Base-by-base conservation (phyloP, 2,113 vertebrate species). In the Sula dactylatra region DNA sequence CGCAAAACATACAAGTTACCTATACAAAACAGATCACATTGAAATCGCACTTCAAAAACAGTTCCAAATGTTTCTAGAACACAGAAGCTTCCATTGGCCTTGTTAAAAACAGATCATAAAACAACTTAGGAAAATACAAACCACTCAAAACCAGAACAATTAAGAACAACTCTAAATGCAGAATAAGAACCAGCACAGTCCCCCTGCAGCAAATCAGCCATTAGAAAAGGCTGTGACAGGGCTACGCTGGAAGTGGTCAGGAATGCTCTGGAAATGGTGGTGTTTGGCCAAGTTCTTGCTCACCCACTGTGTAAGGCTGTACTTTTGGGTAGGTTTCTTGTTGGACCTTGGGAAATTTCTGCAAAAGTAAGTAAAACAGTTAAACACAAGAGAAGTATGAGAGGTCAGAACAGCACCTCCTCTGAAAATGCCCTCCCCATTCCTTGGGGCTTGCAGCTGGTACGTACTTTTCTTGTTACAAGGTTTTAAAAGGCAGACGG, bases 321-420 rank as follows among this genome's bases (percentile, higher is more conserved):
- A 96, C 54, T 87, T 93, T 64, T 93, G 87, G 42, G 82, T 32
- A 64, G 93, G 58, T 71, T 95, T 96, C 59, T 91, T 94, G 70
- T 50, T 79, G 67, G 82, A 90, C 24, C 83, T 80, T 44, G 88
- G 93, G 9, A 93, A 61, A 82, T 98, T 98, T 93, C 97, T 98
- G 83, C 36, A 19, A 94, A 82, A 87, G 76, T 12, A 95, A 40
- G 44, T 67, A 56, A 66, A 90, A 88, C 4, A 82, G 32, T 92
- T 94, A 38, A 88, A 78, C 45, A 27, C 25, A 9, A 40, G n/a
- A 50, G 55, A 14, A 77, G 64, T 25, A 31, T 4, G 71, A 56
- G 54, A 83, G 62, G 36, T 18, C 78, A 25, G 38, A 84, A 40
- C 24, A 61, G 84, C 56, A 76, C 10, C 62, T 42, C 2, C 26